A percentile compares a stretch with the other conserved stretches of the same genome.
Evolutionary conservation across 2,113 vertebrate species (phyloP).

Genomic region (Prietella phreatophila): DNA sequence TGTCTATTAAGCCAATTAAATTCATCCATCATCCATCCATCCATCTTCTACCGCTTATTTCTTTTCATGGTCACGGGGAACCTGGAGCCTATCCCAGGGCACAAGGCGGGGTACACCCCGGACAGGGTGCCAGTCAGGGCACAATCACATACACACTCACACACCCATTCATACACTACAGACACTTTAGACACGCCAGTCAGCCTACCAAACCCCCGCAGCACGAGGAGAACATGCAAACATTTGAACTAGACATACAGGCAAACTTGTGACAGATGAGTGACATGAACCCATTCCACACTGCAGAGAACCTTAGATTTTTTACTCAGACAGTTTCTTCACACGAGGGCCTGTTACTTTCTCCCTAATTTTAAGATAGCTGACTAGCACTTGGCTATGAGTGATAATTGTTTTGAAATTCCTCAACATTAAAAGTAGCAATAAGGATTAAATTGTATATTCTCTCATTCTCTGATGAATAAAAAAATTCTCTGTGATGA

Average conservation of each 20-base stretch:
- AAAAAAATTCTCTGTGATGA: not conserved
- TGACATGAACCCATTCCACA: not conserved
- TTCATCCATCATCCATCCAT: too few species aligned
- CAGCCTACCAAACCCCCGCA: too few species aligned
- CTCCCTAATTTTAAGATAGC: not conserved
- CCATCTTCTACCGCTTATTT: too few species aligned
- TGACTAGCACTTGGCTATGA: not conserved
- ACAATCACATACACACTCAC: too few species aligned
- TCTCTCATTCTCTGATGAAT: not conserved
- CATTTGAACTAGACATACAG: not conserved
- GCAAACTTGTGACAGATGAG: not conserved
- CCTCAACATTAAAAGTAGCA: not conserved
- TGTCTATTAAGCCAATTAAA: not conserved
- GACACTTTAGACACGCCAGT: too few species aligned
- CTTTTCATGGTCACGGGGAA: too few species aligned
- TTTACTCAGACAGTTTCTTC: not conserved
- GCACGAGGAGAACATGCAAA: too few species aligned
- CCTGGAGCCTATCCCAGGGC: too few species aligned
- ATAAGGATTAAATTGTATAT: not conserved
- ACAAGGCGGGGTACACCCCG: too few species aligned
- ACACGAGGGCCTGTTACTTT: not conserved
- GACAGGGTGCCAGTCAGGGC: too few species aligned
- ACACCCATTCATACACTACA: too few species aligned
- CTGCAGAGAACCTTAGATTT: not conserved
- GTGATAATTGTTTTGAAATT: not conserved